Evolutionary conservation across 2,113 vertebrate genomes (phyloP).

Genomic region (Theristicus caerulescens): DNA sequence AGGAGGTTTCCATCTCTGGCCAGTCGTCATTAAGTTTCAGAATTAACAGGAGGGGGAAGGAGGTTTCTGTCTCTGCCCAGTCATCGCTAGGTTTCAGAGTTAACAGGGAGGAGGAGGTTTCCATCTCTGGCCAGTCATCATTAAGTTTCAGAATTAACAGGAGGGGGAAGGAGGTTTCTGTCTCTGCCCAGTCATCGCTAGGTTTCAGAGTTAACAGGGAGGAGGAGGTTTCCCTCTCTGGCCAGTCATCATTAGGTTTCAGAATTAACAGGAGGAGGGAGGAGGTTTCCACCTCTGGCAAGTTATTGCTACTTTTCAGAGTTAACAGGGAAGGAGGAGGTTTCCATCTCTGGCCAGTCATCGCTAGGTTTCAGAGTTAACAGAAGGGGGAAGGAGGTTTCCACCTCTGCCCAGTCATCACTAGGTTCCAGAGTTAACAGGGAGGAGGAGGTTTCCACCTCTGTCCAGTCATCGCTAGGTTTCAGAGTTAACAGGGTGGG

Average conservation of each 20-base stretch:
- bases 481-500: too few species aligned
- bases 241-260: too few species aligned
- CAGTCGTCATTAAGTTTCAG: neutral
- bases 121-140: neutral
- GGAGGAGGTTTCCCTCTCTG: neutral
- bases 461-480: neutral
- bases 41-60: neutral
- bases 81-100: neutral
- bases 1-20: neutral
- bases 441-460: neutral
- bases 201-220: neutral
- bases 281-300: neutral
- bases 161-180: too few species aligned
- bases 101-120: neutral
- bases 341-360: neutral
- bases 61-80: neutral
- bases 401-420: neutral
- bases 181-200: neutral
- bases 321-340: neutral
- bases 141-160: too few species aligned
- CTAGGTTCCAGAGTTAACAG: neutral
- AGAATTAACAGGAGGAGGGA: too few species aligned
- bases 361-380: neutral
- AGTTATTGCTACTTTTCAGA: neutral
- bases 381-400: rapidly evolving